Base-by-base conservation (phyloP, 2,797 vertebrate genomes). In the Melopsittacus undulatus region DNA sequence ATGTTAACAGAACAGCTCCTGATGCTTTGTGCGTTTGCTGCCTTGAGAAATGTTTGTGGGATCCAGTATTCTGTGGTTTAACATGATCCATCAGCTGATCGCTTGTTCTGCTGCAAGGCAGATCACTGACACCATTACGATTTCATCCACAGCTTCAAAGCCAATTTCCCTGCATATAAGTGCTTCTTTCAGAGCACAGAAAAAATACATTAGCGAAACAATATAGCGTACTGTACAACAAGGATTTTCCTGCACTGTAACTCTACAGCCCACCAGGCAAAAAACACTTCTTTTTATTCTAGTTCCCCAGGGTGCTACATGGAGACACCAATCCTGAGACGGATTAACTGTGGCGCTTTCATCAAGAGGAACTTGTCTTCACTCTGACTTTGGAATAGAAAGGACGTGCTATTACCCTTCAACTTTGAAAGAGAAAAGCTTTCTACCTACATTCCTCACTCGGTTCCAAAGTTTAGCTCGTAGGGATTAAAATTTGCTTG, bases 161-260 rank as follows among this genome's bases (percentile, higher is more conserved):
- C 91, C 93, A 93, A 92, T 92, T 94, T 91, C 78, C 81, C 90
- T 89, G 80, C 72, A 7, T 70, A 92, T 95, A 96, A 97, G 90
- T 0, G 3, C 89, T 75, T 83, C 83, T 95, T 92, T 97, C 95
- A 95, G 72, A 81, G 87, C 78, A 27, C 66, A 86, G 89, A 89
- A 90, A 96, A 97, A 97, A 94, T 54, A 64, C 89, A 94, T 96
- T 91, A 93, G 94, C 16, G 95, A 94, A 95, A 96, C 91, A 89
- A 90, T 93, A 94, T 94, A 94, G 92, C 17, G 10, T 92, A 94
- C 94, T 96, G 97, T 96, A 95, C 89, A 94, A 96, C 92, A 95
- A 96, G 96, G 94, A 88, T 94, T 97, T 95, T 87, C 91, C 89
- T 95, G 76, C 92, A 89, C 97, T 95, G 94, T 94, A 95, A 96